Percentiles rank a stretch among this genome's conserved stretches.
These are phyloP conservation scores for Chionoecetes opilio DNA, from an alignment of 1,140 invertebrate genomes.

Conservation along the genomic window DNA sequence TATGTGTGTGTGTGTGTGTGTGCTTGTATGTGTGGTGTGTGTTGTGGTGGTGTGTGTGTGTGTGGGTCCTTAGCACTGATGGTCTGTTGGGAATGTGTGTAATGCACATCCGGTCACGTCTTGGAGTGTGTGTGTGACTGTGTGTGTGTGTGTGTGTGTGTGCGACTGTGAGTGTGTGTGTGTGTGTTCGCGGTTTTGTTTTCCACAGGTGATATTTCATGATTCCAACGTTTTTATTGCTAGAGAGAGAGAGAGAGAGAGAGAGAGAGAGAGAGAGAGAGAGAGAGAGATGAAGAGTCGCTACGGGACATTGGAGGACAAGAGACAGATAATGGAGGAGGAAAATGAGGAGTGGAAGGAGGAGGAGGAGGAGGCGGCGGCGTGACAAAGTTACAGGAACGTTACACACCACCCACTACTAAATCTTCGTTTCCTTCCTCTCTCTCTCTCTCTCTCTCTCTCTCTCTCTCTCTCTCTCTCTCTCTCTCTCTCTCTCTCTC, in stretches of 20 bases:
- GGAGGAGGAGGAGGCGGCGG: not conserved
- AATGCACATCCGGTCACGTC: conserved; percentile 3
- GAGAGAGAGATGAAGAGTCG: conserved; percentile 49
- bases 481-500: no score
- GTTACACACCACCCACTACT: not conserved
- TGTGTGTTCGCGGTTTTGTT: not conserved
- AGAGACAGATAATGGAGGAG: not conserved
- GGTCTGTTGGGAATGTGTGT: not conserved
- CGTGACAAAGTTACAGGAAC: not conserved
- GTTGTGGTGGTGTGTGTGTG: no score
- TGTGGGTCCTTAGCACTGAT: not conserved
- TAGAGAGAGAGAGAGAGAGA: conserved; percentile 44
- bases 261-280: conserved; percentile 60
- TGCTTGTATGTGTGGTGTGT: not conserved
- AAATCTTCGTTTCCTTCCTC: not conserved
- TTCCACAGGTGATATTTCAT: not conserved
- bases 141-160: conserved; percentile 20
- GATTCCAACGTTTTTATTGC: not conserved
- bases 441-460: no score
- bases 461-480: no score
- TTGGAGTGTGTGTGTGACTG: not conserved
- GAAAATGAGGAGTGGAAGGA: not conserved
- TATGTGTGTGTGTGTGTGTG: conserved; percentile 45
- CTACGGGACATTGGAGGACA: no score
- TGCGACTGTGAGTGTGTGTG: conserved; percentile 6